A percentile compares a stretch with the other conserved stretches of the same genome.
phyloP scores from a whole-genome alignment of 2,888 invertebrate genomes.

The Tetropium fuscum region DNA sequence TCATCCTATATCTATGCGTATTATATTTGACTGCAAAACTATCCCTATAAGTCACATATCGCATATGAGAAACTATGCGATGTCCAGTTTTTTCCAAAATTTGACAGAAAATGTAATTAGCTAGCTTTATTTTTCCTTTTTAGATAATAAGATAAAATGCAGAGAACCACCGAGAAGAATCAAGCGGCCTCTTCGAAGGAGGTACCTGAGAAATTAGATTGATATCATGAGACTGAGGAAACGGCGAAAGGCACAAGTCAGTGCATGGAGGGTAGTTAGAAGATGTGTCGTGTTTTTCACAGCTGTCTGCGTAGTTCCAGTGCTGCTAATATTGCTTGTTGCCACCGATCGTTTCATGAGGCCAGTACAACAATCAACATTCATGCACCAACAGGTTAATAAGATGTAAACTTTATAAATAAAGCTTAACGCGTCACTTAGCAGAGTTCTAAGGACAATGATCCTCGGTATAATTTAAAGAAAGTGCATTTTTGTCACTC shows the following conservation, averaged over 20 bases:
- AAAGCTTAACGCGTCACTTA: background rate
- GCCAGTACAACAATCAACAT: conserved; percentile 59
- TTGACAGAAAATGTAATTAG: too few relatives aligned
- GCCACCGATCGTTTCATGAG: conserved; percentile 74
- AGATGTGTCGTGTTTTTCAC: conserved; percentile 73
- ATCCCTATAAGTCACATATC: too few relatives aligned
- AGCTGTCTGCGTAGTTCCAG: conserved; percentile 72
- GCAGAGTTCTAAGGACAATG: background rate
- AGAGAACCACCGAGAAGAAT: background rate
- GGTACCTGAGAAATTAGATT: conserved; percentile 3
- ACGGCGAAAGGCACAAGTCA: conserved; percentile 63
- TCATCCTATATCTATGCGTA: too few relatives aligned
- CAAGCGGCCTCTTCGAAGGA: background rate
- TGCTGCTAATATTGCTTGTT: conserved; percentile 72
- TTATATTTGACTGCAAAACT: too few relatives aligned
- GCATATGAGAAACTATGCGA: too few relatives aligned
- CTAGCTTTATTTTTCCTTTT: background rate
- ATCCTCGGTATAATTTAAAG: too few relatives aligned
- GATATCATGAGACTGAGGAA: conserved; percentile 63
- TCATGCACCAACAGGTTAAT: conserved; percentile 66
- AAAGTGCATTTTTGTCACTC: too few relatives aligned
- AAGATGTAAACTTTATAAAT: background rate
- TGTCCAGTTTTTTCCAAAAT: background rate
- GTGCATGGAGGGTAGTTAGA: conserved; percentile 65
- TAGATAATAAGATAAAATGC: conserved; percentile 2